Base-by-base conservation (phyloP, 2,113 vertebrate genomes). In the Etia nguti region DNA sequence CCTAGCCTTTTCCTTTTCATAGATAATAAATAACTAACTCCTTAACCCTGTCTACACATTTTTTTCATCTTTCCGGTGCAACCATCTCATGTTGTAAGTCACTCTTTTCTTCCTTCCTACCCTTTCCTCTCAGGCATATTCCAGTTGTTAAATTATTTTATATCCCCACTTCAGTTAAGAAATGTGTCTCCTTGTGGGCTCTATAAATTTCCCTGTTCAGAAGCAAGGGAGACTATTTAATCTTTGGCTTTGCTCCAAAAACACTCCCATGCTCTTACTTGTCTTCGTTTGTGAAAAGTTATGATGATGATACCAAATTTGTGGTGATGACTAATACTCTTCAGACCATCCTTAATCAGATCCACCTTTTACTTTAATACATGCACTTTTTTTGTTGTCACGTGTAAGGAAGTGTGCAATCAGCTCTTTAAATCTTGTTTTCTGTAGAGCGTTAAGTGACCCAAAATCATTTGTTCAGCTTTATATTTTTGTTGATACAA, bases 171-270 rank as follows among this genome's bases (percentile, higher is more conserved):
- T 87, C 38, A 88, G 79, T 84, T 57, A 38, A 65, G 82, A 89
- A 89, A 91, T 85, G 12, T 73, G 80, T 92, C 90, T 92, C 84
- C 77, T 83, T 86, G 54, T 91, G 60, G 54, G 41, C 68, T 90
- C 43, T 38, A 77, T 89, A 83, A 82, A 89, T 89, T 81, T 62
- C 24, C 38, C 43, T 62, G 80, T 91, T 86, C 83, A 79, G 52
- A 89, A 84, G 82, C 70, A 62, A 52, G 11, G 24, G 52, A 84
- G 65, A 84, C 16, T 13, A 5, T 86, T 89, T 82, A 57, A 86
- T 84, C 29, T 80, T 83, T 91, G 89, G 81, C 90, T 79, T 62
- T 15, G 3, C n/a, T 88, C 65, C 84, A 89, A 34, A 88, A 89
- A 80, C 80, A 38, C 38, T 85, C 54, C 43, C 56, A 73, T 81